Percentiles rank a stretch among this genome's conserved stretches.
phyloP scores from a whole-genome alignment of 2,113 vertebrate genomes.

The Petrocephalus microphthalmus region DNA sequence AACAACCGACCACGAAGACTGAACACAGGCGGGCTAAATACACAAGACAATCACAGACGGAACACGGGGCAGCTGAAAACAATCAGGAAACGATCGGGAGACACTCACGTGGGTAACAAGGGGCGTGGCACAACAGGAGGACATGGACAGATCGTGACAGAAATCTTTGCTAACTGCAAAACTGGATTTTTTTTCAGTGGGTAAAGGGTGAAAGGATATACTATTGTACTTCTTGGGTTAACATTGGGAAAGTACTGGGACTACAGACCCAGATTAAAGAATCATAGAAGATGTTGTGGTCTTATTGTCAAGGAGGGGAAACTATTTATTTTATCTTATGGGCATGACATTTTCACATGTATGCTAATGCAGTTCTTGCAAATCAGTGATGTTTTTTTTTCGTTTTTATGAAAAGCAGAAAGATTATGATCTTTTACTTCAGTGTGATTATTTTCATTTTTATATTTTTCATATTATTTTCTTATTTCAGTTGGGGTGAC shows the following conservation, averaged over 20 bases:
- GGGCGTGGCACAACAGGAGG: too few relatives aligned
- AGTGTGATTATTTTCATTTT: background rate
- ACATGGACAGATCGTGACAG: too few relatives aligned
- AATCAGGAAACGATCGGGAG: too few relatives aligned
- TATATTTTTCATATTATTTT: background rate
- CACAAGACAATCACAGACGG: too few relatives aligned
- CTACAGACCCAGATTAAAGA: background rate
- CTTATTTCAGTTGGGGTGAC: background rate
- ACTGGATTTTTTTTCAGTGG: background rate
- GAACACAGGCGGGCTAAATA: too few relatives aligned
- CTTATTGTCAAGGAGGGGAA: background rate
- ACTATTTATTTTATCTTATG: background rate
- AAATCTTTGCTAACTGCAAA: background rate
- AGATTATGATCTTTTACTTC: background rate
- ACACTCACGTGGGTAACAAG: too few relatives aligned
- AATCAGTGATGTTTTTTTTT: background rate
- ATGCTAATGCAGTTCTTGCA: background rate
- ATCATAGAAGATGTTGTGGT: background rate
- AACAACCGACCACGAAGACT: too few relatives aligned
- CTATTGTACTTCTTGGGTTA: background rate
- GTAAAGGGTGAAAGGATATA: background rate
- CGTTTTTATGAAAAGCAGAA: background rate
- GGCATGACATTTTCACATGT: background rate
- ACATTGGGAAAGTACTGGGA: background rate
- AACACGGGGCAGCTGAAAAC: too few relatives aligned